phyloP scores from a whole-genome alignment of 2,888 invertebrate genomes.

The Capitulum mitella region DNA sequence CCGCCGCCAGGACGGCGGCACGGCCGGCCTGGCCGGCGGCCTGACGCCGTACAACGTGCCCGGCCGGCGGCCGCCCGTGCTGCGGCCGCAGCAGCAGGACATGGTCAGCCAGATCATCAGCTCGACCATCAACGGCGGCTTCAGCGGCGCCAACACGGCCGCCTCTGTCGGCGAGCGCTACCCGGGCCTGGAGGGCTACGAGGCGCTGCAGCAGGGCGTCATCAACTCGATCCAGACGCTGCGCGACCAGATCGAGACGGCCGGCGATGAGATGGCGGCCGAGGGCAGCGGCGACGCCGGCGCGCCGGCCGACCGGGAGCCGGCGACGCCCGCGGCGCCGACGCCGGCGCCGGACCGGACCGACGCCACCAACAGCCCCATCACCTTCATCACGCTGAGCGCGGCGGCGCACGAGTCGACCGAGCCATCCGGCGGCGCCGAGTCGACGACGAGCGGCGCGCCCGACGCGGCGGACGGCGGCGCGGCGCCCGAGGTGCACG shows the following conservation, averaged over 20 bases:
- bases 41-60: neutral
- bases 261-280: neutral
- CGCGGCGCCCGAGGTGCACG: neutral
- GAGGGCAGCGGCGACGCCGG: neutral
- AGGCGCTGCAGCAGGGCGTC: slow-evolving; percentile 13
- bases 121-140: neutral
- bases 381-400: slow-evolving; percentile 4
- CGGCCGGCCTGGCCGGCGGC: too few relatives aligned
- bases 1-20: neutral
- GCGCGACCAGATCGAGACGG: neutral
- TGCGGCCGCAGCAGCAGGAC: slow-evolving; percentile 33
- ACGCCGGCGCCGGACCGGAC: neutral
- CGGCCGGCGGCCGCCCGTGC: slow-evolving; percentile 30
- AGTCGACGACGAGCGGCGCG: too few relatives aligned
- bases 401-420: neutral
- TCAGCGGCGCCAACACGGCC: slow-evolving; percentile 13
- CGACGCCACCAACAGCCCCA: neutral
- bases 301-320: neutral
- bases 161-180: neutral
- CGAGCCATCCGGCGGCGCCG: neutral
- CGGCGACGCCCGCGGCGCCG: neutral
- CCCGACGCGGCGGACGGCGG: too few relatives aligned
- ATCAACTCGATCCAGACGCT: slow-evolving; percentile 23
- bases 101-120: slow-evolving; percentile 27
- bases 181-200: neutral